Base-by-base conservation (phyloP, 1,140 invertebrate species). In the Drosophila novamexicana region DNA sequence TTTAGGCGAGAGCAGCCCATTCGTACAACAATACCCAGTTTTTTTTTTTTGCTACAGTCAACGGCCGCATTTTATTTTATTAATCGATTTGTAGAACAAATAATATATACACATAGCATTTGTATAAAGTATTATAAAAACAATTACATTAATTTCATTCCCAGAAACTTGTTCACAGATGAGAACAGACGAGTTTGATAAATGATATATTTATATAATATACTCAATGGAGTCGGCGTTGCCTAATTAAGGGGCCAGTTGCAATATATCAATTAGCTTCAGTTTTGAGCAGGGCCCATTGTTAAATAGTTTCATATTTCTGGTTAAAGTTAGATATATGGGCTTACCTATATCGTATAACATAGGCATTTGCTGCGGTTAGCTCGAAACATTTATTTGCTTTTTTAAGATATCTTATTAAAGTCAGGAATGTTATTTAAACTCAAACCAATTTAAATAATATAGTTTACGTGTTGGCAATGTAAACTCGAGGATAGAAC, bases 1-100 rank as follows among this genome's bases (percentile, higher is more conserved):
- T 82, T 86, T 79, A 69, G 83, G 32, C 29, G 6, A 8, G 32
- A 32, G 16, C 18, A 36, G 0, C 22, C 54, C 47, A 77, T 81
- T 84, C 81, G 76, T 58, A 63, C 18, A 18, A 66, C 12, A 34
- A 29, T 22, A 7, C 10, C 12, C 22, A 50, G 29, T 50, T 36
- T 14, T 7, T 40, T 34, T 36, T 61, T 40, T 44, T 40, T 12
- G 12, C 10, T 16, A 6, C 54, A 49, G 69, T 66, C 62, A 73
- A 73, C 61, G 64, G 16, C 64, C 70, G 37, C 12, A 45, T 7
- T n/a, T 49, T 18, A 29, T 22, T 14, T 3, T 14, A 45, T 22
- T 22, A 22, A 22, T 22, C 22, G 22, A 22, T 2, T 22, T 22
- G 3, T 29, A 29, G 22, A 29, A 29, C 4, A 29, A 29, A 29